phyloP scores from a whole-genome alignment of 2,113 vertebrate genomes.

The Desmodus rotundus region DNA sequence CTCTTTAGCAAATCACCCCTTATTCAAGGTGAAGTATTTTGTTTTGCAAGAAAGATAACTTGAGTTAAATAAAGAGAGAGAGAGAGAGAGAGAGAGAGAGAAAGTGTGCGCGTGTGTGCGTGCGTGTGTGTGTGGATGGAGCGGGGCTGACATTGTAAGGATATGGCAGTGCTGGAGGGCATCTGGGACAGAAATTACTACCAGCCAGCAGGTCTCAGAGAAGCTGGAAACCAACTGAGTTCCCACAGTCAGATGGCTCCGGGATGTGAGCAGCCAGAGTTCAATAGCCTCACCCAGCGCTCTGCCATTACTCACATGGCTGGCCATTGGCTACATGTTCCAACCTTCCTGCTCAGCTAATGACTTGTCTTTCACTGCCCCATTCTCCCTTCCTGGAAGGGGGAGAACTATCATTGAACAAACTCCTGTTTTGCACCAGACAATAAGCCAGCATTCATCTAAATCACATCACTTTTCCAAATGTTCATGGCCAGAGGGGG shows the following conservation, averaged over 20 bases:
- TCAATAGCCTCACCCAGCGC: too few relatives aligned
- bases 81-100: too few relatives aligned
- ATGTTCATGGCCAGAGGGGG: background rate
- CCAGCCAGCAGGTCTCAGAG: background rate
- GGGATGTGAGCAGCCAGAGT: background rate
- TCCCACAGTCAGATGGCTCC: background rate
- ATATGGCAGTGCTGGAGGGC: background rate
- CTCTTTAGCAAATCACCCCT: background rate
- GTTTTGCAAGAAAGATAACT: background rate
- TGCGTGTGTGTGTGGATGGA: fast-evolving
- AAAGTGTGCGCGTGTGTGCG: background rate
- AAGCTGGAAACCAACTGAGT: background rate
- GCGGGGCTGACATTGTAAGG: background rate
- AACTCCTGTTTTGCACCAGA: background rate
- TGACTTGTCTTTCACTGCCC: background rate
- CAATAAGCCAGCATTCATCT: background rate
- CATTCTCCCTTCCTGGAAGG: background rate
- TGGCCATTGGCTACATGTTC: background rate
- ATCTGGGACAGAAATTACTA: background rate
- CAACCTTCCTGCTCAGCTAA: background rate
- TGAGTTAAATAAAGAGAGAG: background rate
- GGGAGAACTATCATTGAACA: background rate
- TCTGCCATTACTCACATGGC: background rate
- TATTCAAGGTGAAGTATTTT: background rate
- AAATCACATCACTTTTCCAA: background rate